Base-by-base conservation (phyloP, 1,140 invertebrate species). In the Ceratina calcarata region DNA sequence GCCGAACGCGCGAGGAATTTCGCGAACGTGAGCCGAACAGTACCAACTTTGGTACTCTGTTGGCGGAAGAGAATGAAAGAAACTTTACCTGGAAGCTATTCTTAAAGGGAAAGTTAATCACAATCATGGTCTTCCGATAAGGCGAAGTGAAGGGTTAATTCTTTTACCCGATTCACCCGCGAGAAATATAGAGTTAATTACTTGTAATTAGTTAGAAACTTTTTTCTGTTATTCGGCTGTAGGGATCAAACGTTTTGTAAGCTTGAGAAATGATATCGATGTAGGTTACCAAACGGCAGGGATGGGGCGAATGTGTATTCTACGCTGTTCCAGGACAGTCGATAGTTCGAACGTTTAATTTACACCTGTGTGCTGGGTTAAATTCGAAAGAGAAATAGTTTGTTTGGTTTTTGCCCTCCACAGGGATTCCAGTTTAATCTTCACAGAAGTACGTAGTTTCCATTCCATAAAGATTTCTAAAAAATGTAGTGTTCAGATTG, bases 11-110 rank as follows among this genome's bases (percentile, higher is more conserved):
- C 32, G 51, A 24, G 18, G 62, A 67, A 67, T 75, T 67, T n/a
- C 20, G 55, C 73, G 6, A n/a, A 22, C n/a, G 49, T 20, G 62
- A 75, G 32, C 37, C 12, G n/a, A 22, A 64, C 16, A 74, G 51
- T 64, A 16, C 49, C 22, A 55, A 65, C 22, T 15, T 55, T 24
- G 0, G 10, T 12, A 15, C n/a, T 57, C 13, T 20, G 20, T 37
- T 37, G 53, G 6, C 18, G 12, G 2, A 12, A 37, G 15, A 16
- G 22, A 8, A n/a, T 12, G 7, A 20, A 32, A 72, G n/a, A 3
- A 65, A 65, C n/a, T 57, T n/a, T 4, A 32, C 10, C 2, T n/a
- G 18, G 22, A 15, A 16, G 18, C 8, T 53, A 15, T 32, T 53
- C 37, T 45, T 16, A 1, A 13, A 24, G 22, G 2, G 27, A 16